Conservation (phyloP, 2,113 vertebrate genomes). For the Mormyrus iriodes region DNA sequence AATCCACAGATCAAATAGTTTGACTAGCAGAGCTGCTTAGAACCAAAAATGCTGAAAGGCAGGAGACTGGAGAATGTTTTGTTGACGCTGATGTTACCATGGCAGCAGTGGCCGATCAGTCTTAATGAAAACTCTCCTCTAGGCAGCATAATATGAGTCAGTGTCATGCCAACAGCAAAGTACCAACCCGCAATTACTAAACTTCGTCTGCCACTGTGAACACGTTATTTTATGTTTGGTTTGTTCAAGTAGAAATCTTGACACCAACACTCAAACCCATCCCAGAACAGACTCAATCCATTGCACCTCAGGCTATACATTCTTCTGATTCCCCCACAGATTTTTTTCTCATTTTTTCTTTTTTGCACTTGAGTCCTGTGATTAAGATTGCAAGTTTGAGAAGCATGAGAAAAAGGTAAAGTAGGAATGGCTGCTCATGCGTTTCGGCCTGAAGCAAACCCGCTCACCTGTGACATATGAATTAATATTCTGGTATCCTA, state of each 20-base stretch:
- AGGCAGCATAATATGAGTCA: not conserved
- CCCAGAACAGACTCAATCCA: not conserved
- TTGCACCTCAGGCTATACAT: not conserved
- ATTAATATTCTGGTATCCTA: not conserved
- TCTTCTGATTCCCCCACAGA: not conserved
- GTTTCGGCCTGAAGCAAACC: not conserved
- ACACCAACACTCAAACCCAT: not conserved
- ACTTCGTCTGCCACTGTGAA: not conserved
- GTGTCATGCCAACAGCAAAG: not conserved
- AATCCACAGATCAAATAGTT: not conserved
- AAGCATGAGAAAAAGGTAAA: not conserved
- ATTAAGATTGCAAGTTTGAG: not conserved
- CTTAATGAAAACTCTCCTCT: not conserved
- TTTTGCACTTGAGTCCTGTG: not conserved
- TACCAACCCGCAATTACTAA: not conserved
- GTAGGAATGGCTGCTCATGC: not conserved
- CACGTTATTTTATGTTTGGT: not conserved
- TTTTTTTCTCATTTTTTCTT: no score
- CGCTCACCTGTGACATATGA: not conserved
- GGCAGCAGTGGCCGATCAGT: not conserved
- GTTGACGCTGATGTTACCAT: not conserved
- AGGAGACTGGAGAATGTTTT: not conserved
- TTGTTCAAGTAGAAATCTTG: not conserved
- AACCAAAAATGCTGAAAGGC: not conserved
- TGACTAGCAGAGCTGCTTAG: not conserved